A percentile compares a stretch with the other conserved stretches of the same genome.
phyloP scores from a whole-genome alignment of 2,113 vertebrate genomes.

The Regulus satrapa region DNA sequence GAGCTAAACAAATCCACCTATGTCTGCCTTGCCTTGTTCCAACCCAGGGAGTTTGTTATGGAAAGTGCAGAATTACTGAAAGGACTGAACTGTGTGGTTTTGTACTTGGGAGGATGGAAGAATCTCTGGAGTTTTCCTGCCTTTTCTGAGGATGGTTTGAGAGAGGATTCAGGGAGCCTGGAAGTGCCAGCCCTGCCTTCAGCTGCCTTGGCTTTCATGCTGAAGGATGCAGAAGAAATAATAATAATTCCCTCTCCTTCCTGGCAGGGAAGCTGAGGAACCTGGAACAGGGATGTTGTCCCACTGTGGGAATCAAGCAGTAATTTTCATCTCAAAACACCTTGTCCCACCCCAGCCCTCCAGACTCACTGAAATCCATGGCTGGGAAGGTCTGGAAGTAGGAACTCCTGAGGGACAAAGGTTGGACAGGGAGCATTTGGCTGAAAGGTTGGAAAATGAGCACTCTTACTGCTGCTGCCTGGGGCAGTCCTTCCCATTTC shows the following conservation, averaged over 20 bases:
- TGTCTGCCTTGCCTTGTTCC: accelerated
- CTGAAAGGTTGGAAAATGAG: neutral
- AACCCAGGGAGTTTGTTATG: neutral
- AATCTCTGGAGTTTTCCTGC: neutral
- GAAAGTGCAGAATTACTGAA: neutral
- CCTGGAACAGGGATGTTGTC: neutral
- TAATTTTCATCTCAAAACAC: neutral
- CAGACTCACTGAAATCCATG: neutral
- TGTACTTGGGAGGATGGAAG: neutral
- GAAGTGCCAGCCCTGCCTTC: neutral
- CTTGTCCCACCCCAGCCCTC: neutral
- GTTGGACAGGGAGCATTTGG: neutral
- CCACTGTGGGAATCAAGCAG: neutral
- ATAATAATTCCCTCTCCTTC: too few relatives aligned
- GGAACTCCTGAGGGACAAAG: neutral
- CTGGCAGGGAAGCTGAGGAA: neutral
- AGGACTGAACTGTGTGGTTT: neutral
- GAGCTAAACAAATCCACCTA: neutral
- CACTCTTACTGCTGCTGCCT: neutral
- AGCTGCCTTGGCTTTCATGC: neutral
- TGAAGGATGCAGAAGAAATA: neutral
- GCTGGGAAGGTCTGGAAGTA: neutral
- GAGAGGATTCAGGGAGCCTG: neutral
- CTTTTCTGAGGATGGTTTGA: neutral
- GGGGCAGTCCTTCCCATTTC: too few relatives aligned